Base-by-base conservation (phyloP, 2,113 vertebrate genomes). In the Syngnathus scovelli region DNA sequence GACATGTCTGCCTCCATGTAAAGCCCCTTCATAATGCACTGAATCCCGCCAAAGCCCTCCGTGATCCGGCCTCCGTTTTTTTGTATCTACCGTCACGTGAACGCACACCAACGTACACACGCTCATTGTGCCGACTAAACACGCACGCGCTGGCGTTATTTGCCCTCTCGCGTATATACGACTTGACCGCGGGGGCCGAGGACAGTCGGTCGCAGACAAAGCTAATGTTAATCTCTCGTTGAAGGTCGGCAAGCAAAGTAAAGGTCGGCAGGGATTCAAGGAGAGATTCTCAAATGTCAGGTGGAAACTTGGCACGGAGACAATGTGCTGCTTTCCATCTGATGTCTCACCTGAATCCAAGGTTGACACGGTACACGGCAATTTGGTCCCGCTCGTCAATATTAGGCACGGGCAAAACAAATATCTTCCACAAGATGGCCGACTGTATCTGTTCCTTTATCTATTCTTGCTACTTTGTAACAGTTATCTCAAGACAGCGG, bases 191-290 rank as follows among this genome's bases (percentile, higher is more conserved):
- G 4, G 68, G 69, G 79, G 72, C 78, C 72, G 71, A 84, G 78
- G 83, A 79, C 83, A 21, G 80, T 38, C 11, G n/a, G 58, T 33
- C 23, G 44, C 46, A 87, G 86, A 86, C 87, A 81, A 82, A 85
- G 80, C 80, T 67, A 77, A 82, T 5, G 76, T 78, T 87, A 84
- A 87, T 89, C 86, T 90, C 74, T n/a, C 5, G 38, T 65, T 73
- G 55, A 86, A 85, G 80, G 84, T 77, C 78, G 36, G 2, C 44
- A 74, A 72, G 6, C 56, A 59, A 41, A 62, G 38, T 62, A 23
- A 62, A 62, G 39, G 61, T 62, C 61, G n/a, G 61, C 10, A 19
- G 52, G 68, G 66, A 80, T 70, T 74, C 61, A 56, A 71, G 76
- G 69, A 33, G 36, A 78, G 83, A 73, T 81, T 71, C 72, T 78